These are phyloP conservation scores for Zalophus californianus DNA, from an alignment of 2,797 vertebrate species.

Conservation along the genomic window DNA sequence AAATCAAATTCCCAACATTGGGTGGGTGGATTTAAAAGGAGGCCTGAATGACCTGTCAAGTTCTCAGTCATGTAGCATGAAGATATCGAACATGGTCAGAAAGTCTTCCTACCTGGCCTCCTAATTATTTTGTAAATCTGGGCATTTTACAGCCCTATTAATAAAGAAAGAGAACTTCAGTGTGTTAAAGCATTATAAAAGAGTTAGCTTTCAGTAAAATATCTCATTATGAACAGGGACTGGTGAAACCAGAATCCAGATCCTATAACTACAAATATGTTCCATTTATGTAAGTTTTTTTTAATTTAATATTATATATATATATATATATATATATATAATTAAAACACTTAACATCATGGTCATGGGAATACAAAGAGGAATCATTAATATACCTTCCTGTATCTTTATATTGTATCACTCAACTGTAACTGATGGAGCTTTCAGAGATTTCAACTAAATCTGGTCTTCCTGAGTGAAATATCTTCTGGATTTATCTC, in stretches of 20 bases:
- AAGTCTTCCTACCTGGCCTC: neutral
- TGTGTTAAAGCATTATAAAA: constrained; percentile 10
- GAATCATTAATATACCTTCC: neutral
- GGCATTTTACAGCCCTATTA: neutral
- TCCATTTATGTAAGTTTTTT: neutral
- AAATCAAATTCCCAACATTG: neutral
- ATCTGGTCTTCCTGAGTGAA: neutral
- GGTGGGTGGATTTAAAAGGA: neutral
- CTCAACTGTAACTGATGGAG: neutral
- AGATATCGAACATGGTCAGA: neutral
- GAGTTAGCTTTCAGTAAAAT: neutral
- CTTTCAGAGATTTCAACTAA: neutral
- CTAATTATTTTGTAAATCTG: constrained; percentile 29
- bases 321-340: too few species aligned
- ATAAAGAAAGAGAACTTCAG: neutral
- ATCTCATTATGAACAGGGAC: neutral
- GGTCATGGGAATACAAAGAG: neutral
- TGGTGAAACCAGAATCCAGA: neutral
- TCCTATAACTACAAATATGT: neutral
- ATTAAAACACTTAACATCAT: constrained; percentile 17
- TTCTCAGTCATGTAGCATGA: neutral
- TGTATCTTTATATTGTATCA: neutral
- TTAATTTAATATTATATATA: too few species aligned
- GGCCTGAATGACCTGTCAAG: neutral
- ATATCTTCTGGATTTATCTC: neutral